Percentiles rank a stretch among this genome's conserved stretches.
Conservation (phyloP, 2,113 vertebrate species). For the Platysternon megacephalum region DNA sequence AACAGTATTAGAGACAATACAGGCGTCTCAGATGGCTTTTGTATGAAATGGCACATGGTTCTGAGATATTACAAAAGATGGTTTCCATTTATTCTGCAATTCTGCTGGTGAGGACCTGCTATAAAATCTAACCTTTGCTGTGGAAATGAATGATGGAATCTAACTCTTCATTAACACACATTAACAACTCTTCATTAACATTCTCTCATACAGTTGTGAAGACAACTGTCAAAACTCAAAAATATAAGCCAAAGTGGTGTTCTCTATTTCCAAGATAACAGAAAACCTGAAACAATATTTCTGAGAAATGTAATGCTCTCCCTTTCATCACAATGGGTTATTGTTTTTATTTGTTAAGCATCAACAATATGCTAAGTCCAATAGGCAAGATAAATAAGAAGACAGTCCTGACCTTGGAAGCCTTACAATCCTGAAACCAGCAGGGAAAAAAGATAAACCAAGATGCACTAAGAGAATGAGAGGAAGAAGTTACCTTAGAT, state of each 20-base stretch:
- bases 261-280: not conserved
- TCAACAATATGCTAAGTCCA: not conserved
- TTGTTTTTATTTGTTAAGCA: not conserved
- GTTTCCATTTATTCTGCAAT: not conserved
- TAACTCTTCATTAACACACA: not conserved
- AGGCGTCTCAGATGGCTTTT: not conserved
- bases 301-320: not conserved
- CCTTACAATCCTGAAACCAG: too few relatives aligned
- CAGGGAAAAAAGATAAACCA: too few relatives aligned
- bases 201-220: not conserved
- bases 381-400: not conserved
- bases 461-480: not conserved
- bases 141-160: not conserved
- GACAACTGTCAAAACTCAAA: not conserved
- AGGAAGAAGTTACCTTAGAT: rapidly evolving
- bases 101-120: not conserved
- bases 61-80: not conserved
- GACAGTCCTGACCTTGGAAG: not conserved
- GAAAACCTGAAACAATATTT: not conserved
- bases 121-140: not conserved
- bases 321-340: not conserved
- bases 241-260: not conserved
- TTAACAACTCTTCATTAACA: not conserved
- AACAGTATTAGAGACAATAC: not conserved
- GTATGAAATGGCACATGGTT: not conserved